phyloP scores from a whole-genome alignment of 2,888 invertebrate species.

The Eupithecia dodoneata region DNA sequence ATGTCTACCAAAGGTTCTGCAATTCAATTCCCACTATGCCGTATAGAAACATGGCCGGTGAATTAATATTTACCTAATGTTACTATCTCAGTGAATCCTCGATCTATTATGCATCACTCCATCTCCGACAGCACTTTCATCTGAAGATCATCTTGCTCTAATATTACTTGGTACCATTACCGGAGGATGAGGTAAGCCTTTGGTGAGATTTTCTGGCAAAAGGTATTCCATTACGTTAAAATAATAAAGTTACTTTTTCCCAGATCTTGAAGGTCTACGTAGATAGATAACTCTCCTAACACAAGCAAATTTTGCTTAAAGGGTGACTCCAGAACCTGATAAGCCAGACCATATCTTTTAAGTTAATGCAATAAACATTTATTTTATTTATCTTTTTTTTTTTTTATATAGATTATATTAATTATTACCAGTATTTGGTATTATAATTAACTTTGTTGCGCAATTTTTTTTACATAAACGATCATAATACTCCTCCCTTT shows the following conservation, averaged over 20 bases:
- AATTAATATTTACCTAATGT: constrained; percentile 22
- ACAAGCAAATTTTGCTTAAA: too few relatives aligned
- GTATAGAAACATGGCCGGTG: constrained; percentile 10
- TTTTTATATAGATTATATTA: too few relatives aligned
- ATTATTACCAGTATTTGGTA: too few relatives aligned
- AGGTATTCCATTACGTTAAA: constrained; percentile 6
- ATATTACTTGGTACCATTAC: constrained; percentile 26
- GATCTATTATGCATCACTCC: constrained; percentile 43
- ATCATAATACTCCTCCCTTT: too few relatives aligned
- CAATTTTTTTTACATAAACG: too few relatives aligned
- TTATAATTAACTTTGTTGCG: too few relatives aligned
- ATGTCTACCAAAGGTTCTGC: not conserved
- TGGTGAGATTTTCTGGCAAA: not conserved
- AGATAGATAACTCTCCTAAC: too few relatives aligned
- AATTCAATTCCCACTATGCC: constrained; percentile 13
- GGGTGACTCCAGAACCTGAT: too few relatives aligned
- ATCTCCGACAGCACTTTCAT: constrained; percentile 40
- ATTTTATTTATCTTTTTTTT: too few relatives aligned
- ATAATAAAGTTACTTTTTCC: not conserved
- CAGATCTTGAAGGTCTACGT: not conserved
- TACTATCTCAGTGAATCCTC: constrained; percentile 31
- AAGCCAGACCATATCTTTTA: too few relatives aligned
- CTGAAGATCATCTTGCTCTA: constrained; percentile 29
- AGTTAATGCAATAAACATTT: too few relatives aligned
- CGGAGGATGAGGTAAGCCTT: constrained; percentile 7